Base-by-base conservation (phyloP, 2,113 vertebrate genomes). In the Gopherus flavomarginatus region DNA sequence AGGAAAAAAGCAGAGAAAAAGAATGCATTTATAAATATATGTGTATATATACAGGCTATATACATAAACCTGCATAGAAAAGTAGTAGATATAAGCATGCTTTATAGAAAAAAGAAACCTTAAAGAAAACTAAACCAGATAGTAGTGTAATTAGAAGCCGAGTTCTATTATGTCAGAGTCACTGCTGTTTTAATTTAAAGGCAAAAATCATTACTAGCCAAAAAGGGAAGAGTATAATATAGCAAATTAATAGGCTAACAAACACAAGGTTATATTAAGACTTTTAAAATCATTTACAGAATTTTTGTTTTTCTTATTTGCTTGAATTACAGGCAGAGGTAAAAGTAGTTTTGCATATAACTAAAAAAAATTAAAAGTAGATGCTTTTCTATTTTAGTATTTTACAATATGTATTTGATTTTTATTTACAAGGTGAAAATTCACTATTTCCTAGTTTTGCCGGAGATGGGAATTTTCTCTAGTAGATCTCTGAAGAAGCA, bases 301-400 rank as follows among this genome's bases (percentile, higher is more conserved):
- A 3, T 27, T 0, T 2, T 50, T 59, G 85, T 62, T n/a, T 21
- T 65, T 59, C 85, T 88, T 59, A 38, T 62, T 78, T 1, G 52
- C 38, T 93, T 81, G 5, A 54, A 84, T 8, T 81, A 69, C 31
- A 89, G 42, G 88, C 27, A 89, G 6, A 5, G 91, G 13, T 21
- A 91, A 88, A 42, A 54, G 50, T 54, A 22, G 53, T 54, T 54
- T 88, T 94, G 90, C 89, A 90, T 72, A 95, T 87, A 90, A 54
- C 17, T 81, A 62, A 2, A 1, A 14, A 35, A 93, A 91, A 62
- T 50, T 5, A 5, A 59, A 6, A 8, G 1, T 38, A 94, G 29
- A 49, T 78, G 59, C 75, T 85, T 92, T 94, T 80, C 22, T 75
- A 47, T 72, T 88, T 83, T 24, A 79, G 16, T n/a, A 38, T 38